phyloP scores from a whole-genome alignment of 1,140 invertebrate genomes.

The Protaetia brevitarsis region DNA sequence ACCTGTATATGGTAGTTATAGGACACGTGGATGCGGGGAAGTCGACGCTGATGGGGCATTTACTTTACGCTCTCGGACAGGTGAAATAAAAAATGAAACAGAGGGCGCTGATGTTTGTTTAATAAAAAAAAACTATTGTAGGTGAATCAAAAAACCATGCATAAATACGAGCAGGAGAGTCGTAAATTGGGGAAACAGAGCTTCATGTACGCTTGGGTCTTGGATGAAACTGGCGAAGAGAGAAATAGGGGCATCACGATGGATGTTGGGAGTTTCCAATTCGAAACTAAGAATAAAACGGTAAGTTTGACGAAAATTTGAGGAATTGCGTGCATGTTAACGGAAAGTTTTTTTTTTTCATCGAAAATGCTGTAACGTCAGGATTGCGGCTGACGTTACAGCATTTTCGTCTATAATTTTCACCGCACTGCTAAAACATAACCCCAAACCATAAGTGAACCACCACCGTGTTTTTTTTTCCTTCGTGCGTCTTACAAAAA shows the following conservation, averaged over 20 bases:
- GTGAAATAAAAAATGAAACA: too few relatives aligned
- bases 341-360: too few relatives aligned
- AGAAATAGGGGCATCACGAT: conserved; percentile 80
- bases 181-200: conserved; percentile 96
- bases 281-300: conserved; percentile 85
- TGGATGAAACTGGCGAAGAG: conserved; percentile 99
- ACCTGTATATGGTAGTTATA: conserved; percentile 92
- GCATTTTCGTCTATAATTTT: too few relatives aligned
- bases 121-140: too few relatives aligned
- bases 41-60: conserved; percentile 94
- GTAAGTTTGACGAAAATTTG: too few relatives aligned
- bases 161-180: conserved; percentile 97
- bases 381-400: too few relatives aligned
- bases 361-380: too few relatives aligned
- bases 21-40: conserved; percentile 99
- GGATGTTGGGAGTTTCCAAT: conserved; percentile 96
- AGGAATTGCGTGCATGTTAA: too few relatives aligned
- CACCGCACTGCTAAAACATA: too few relatives aligned
- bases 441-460: too few relatives aligned
- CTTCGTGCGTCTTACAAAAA: too few relatives aligned
- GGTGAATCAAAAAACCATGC: conserved; percentile 87
- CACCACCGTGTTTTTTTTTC: too few relatives aligned
- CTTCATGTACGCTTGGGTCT: conserved; percentile 97
- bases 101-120: not conserved
- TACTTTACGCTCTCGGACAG: conserved; percentile 86